Evolutionary conservation across 2,888 invertebrate genomes (phyloP).

Genomic region (Lasius platythorax): DNA sequence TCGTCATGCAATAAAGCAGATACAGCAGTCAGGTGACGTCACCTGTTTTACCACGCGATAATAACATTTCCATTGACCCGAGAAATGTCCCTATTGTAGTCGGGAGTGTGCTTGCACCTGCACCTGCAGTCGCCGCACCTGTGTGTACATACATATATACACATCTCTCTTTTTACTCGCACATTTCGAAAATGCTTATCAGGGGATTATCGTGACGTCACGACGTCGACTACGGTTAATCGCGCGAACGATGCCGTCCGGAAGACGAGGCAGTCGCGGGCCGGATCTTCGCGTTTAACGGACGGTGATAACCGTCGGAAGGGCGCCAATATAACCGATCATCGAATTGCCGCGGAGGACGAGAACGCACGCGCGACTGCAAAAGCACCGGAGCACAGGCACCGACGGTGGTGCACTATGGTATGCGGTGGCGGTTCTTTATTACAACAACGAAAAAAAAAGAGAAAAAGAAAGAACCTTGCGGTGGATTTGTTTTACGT

Average conservation of each 20-base stretch:
- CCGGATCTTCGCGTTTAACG: no score
- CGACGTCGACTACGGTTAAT: not conserved
- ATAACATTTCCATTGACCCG: not conserved
- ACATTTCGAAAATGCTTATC: conserved; percentile 39
- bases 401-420: conserved; percentile 65
- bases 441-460: conserved; percentile 51
- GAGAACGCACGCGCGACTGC: conserved; percentile 62
- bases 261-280: not conserved
- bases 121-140: conserved; percentile 21
- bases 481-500: conserved; percentile 71
- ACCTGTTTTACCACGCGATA: not conserved
- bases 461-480: conserved; percentile 55
- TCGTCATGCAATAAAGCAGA: not conserved
- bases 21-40: not conserved
- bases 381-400: conserved; percentile 51
- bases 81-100: not conserved
- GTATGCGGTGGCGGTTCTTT: conserved; percentile 70
- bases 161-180: not conserved
- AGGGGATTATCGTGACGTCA: not conserved
- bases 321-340: not conserved
- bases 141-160: not conserved
- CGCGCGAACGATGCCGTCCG: not conserved
- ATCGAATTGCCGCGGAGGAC: conserved; percentile 18
- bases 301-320: not conserved
- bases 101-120: not conserved